Percentiles rank a stretch among this genome's conserved stretches.
Evolutionary conservation across 2,797 vertebrate species (phyloP).

Genomic region (Pangasius sanitwongsei): DNA sequence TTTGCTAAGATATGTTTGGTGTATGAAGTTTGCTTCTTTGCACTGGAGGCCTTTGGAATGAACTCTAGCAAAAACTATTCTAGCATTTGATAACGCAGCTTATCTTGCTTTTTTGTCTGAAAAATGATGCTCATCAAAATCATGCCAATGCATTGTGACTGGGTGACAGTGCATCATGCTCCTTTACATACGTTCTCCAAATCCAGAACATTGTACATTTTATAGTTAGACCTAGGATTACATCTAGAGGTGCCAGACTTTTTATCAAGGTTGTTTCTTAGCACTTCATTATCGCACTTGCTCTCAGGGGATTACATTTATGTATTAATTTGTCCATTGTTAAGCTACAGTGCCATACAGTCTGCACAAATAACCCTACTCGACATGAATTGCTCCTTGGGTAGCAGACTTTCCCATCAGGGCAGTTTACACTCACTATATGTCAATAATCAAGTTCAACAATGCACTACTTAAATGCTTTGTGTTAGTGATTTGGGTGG

Average conservation of each 20-base stretch:
- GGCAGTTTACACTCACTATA: background rate
- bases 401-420: conserved; percentile 10
- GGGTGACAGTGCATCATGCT: background rate
- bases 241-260: background rate
- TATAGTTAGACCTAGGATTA: background rate
- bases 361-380: conserved; percentile 35
- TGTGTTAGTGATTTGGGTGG: conserved; percentile 1
- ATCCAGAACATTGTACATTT: background rate
- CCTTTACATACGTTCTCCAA: background rate
- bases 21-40: background rate
- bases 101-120: background rate
- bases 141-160: background rate
- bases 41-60: background rate
- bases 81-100: background rate
- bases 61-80: background rate
- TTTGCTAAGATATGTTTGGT: background rate
- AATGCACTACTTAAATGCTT: background rate
- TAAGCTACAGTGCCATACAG: conserved; percentile 34
- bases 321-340: conserved; percentile 38
- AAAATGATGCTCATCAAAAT: background rate
- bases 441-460: background rate
- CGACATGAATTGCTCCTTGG: conserved; percentile 12
- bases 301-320: background rate
- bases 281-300: background rate
- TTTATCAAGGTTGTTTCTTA: background rate